Base-by-base conservation (phyloP, 2,113 vertebrate species). In the Ptychochromis oligacanthus region DNA sequence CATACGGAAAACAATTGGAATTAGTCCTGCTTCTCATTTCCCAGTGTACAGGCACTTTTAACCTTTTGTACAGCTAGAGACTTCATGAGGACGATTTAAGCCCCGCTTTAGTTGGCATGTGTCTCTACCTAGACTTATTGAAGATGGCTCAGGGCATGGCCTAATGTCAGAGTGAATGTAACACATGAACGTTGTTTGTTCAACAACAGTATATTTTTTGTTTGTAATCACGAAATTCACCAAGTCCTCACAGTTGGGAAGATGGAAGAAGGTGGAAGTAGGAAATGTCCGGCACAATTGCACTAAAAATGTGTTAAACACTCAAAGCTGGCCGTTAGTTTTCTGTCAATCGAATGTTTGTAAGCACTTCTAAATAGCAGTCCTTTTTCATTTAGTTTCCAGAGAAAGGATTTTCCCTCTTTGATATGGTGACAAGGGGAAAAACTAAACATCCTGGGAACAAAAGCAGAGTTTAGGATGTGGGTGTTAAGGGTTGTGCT, bases 401-500 rank as follows among this genome's bases (percentile, higher is more conserved):
- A 72, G 11, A n/a, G 26, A 72, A 54, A 59, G 13, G 1, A 40
- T 36, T 43, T 76, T 58, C 46, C 20, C 61, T 57, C 38, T 28
- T 61, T 75, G 43, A 34, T 40, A 75, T 28, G 40, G 9, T 80
- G 26, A 20, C 15, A 74, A 81, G 75, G 12, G n/a, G 9, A 11
- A 49, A 89, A 86, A 59, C 65, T 76, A 82, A 90, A 91, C 87
- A 90, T 93, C 92, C 91, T 91, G 91, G 62, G 87, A 92, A 91
- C 87, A 89, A 87, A 89, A 78, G 56, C 74, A 52, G 60, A 80
- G 77, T 72, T 74, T 85, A 82, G 87, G 89, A 92, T 90, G 83
- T 90, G 89, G 79, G 79, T 84, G 88, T 85, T 56, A 12, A 11
- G 82, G 77, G 67, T 64, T 61, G 65, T 88, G 64, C 81, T 83